Evolutionary conservation across 2,888 invertebrate genomes (phyloP).

Genomic region (Drosophila setosimentum): DNA sequence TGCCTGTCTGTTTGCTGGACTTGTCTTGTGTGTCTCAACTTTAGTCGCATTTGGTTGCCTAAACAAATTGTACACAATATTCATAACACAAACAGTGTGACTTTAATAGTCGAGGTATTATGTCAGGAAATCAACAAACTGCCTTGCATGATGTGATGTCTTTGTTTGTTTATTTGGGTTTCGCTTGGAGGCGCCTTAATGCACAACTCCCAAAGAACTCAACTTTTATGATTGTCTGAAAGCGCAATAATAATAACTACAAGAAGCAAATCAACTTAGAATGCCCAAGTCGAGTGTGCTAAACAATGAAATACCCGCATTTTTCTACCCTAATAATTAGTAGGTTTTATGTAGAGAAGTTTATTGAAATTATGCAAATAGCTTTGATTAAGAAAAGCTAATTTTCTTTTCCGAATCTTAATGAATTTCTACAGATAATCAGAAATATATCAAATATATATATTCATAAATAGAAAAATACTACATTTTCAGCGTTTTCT

Average conservation of each 20-base stretch:
- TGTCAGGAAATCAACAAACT: slow-evolving; percentile 24
- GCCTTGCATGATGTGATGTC: slow-evolving; percentile 10
- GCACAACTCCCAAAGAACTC: neutral
- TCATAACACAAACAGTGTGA: slow-evolving; percentile 22
- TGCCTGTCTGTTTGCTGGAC: neutral
- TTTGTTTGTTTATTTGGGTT: neutral
- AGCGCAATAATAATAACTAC: neutral
- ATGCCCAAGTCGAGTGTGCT: neutral
- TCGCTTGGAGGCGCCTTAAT: neutral
- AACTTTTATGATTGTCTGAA: neutral
- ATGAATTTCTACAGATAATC: neutral
- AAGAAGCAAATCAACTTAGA: neutral
- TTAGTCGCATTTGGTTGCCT: slow-evolving; percentile 22
- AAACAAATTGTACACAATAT: slow-evolving; percentile 53
- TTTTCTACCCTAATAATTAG: neutral
- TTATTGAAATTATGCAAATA: neutral
- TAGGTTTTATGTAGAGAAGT: neutral
- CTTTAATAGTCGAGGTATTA: slow-evolving; percentile 43
- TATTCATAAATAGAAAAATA: neutral
- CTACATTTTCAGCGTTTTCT: neutral
- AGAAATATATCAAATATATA: neutral
- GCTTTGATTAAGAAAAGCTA: neutral
- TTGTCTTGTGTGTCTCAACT: slow-evolving; percentile 29
- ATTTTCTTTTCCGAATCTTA: neutral
- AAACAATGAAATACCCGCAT: neutral